Base-by-base conservation (phyloP, 2,797 vertebrate species). In the Hafferia zeledoni region DNA sequence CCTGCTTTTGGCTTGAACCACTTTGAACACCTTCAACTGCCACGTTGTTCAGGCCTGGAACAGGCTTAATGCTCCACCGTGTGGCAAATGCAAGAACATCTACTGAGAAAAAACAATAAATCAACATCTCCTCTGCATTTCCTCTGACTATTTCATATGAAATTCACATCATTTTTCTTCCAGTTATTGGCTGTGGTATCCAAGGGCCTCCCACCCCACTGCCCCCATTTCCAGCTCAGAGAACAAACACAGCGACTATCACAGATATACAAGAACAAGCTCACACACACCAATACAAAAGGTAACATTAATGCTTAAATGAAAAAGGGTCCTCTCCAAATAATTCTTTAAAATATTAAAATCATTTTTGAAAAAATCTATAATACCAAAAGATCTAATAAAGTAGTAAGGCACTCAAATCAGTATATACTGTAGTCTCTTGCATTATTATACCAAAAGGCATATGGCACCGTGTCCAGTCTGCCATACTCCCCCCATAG, bases 321-420 rank as follows among this genome's bases (percentile, higher is more conserved):
- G 98, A 98, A 97, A 98, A 98, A 97, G 96, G 96, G 98, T 98
- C 97, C 97, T 98, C 97, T 98, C 94, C 97, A 97, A 98, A 97
- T 97, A 98, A 98, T 98, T 98, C 97, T 98, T 98, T 98, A 98
- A 98, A 98, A 97, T 96, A 97, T 96, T 86, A 86, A 90, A 97
- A 97, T 98, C 97, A 97, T 97, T 97, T 94, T 86, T 95, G 87
- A 59, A 89, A 94, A 98, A 96, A 97, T 96, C 95, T 97, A 97
- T 56, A 90, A 97, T 98, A 96, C 98, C 95, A 97, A 98, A 98
- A 99, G 98, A 98, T 98, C 97, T 98, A 98, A 98, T 98, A 98
- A 98, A 99, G 99, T 99, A 99, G 99, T 99, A 99, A 99, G 99
- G 99, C 99, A 99, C 99, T 99, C 98, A 97, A 97, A 98, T 97